phyloP scores from a whole-genome alignment of 2,888 invertebrate species.

The Drosophila siamana region DNA sequence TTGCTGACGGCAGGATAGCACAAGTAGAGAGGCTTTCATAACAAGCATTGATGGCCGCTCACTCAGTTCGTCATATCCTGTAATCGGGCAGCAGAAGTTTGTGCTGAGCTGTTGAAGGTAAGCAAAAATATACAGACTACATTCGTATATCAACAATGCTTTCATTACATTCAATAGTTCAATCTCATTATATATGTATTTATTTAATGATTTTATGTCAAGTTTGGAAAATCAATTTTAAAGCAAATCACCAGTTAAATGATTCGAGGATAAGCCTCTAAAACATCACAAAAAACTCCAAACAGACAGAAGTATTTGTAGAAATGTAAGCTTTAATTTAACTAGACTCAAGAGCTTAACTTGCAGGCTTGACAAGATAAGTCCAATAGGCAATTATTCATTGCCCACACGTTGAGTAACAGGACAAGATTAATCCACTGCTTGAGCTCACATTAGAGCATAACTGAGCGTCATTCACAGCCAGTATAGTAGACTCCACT shows the following conservation, averaged over 20 bases:
- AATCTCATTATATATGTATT: too few species aligned
- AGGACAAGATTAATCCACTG: not conserved
- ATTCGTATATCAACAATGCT: too few species aligned
- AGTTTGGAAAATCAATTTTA: too few species aligned
- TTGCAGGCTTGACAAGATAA: not conserved
- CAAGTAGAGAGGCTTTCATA: conserved; percentile 22
- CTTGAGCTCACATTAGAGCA: conserved; percentile 6
- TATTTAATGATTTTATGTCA: too few species aligned
- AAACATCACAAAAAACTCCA: too few species aligned
- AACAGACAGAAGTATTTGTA: not conserved
- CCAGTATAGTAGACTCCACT: not conserved
- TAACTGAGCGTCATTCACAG: not conserved
- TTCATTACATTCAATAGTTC: too few species aligned
- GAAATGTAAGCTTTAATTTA: not conserved
- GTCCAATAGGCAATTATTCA: not conserved
- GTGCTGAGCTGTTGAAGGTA: not conserved
- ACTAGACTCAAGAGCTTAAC: not conserved
- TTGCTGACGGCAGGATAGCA: conserved; percentile 24
- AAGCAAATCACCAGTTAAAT: not conserved
- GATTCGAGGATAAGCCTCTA: not conserved
- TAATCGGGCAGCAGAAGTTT: not conserved
- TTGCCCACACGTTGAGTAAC: not conserved
- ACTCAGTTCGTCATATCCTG: conserved; percentile 26
- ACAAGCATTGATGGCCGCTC: conserved; percentile 35
- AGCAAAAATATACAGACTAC: not conserved